Conservation (phyloP, 2,888 invertebrate genomes). For the Portevinia maculata region DNA sequence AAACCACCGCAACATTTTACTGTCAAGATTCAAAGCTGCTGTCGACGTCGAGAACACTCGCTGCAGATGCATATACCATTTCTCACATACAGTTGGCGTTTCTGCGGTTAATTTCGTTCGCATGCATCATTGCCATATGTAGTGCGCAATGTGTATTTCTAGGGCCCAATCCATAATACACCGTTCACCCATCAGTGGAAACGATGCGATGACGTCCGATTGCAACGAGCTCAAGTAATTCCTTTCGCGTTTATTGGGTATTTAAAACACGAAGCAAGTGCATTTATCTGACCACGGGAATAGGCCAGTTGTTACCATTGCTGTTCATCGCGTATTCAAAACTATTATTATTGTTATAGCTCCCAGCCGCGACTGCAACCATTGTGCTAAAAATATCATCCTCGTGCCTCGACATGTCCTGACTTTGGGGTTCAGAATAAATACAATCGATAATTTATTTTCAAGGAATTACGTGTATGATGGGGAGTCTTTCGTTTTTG, state of each 20-base stretch:
- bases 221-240: conserved; percentile 17
- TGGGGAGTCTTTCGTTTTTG: too few relatives aligned
- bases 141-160: not conserved
- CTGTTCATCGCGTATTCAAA: conserved; percentile 12
- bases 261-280: conserved; percentile 1
- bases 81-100: conserved; percentile 32
- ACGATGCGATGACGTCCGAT: conserved; percentile 35
- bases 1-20: conserved; percentile 10
- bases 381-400: conserved; percentile 52
- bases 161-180: conserved; percentile 43
- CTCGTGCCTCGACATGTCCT: conserved; percentile 39
- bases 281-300: conserved; percentile 6
- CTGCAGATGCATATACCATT: not conserved
- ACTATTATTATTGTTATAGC: conserved; percentile 32
- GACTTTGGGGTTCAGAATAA: conserved; percentile 30
- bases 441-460: conserved; percentile 70
- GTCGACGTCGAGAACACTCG: conserved; percentile 21
- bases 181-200: conserved; percentile 47
- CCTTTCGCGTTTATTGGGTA: not conserved
- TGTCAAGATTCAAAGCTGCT: conserved; percentile 3
- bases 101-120: conserved; percentile 43
- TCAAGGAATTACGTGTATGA: conserved; percentile 33
- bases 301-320: conserved; percentile 30
- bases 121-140: conserved; percentile 60
- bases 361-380: conserved; percentile 22